Evolutionary conservation across 2,888 invertebrate species (phyloP).

Genomic region (Monopis laevigella): DNA sequence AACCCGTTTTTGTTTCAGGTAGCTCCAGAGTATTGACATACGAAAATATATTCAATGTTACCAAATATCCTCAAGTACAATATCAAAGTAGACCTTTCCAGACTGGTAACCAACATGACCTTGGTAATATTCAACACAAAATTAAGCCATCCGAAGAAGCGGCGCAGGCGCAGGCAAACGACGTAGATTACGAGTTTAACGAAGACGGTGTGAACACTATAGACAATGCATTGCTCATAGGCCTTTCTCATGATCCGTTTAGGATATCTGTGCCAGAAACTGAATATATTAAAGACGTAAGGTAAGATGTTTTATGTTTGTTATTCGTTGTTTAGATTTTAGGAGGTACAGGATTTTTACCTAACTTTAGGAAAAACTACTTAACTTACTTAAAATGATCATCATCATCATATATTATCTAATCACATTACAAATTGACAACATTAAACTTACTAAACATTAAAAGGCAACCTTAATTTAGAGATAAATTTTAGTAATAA

Average conservation of each 20-base stretch:
- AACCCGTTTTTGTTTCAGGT: no score
- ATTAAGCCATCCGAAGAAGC: not conserved
- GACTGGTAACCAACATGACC: constrained; percentile 23
- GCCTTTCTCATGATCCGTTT: constrained; percentile 49
- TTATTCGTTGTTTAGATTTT: no score
- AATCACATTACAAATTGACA: no score
- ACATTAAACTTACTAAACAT: no score
- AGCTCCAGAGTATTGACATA: constrained; percentile 35
- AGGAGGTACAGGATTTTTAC: no score
- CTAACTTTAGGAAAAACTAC: no score
- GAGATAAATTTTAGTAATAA: no score
- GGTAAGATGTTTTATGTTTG: constrained; percentile 27
- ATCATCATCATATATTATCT: no score
- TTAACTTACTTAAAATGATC: no score
- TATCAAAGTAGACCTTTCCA: constrained; percentile 23
- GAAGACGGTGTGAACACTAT: not conserved
- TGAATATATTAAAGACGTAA: constrained; percentile 45
- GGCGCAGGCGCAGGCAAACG: not conserved
- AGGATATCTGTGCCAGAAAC: constrained; percentile 46
- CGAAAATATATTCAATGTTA: constrained; percentile 46
- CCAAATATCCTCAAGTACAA: constrained; percentile 42
- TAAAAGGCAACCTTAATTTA: no score
- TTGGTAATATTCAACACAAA: constrained; percentile 17
- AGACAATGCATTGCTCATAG: constrained; percentile 32
- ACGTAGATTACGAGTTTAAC: not conserved